Evolutionary conservation across 2,797 vertebrate genomes (phyloP), one percentile per base, ranked within the genome.

Genomic region (Amblyopsis hoosieri): DNA sequence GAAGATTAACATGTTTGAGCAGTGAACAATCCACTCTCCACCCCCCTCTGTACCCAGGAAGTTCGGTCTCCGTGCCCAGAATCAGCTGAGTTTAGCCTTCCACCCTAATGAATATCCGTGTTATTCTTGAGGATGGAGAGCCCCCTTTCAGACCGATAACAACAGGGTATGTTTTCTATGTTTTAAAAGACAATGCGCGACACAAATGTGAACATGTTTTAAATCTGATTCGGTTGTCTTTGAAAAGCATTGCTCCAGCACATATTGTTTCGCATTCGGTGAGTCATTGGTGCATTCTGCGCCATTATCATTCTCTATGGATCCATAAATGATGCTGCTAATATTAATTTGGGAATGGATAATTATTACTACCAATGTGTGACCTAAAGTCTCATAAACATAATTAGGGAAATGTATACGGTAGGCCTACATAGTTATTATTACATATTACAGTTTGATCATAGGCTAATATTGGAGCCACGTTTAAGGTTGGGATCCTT

Each of bases 201-300:
- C 19, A 54, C 17, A 3, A 2, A 56, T 54, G 23, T 10, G 49
- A 1, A 31, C 29, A 51, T 45, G 6, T 52, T n/a, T 4, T 17
- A 12, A 14, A n/a, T 58, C 49, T 14, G 42, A n/a, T 19, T 57
- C 29, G 8, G 53, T 23, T 48, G 46, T 46, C 17, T 74, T 23
- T 71, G 62, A 70, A 51, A 14, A 11, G 66, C 45, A 6, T 12
- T 56, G 19, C 14, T 47, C n/a, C 42, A 29, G 54, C 49, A 45
- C 68, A 45, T 66, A 53, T 61, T 58, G 64, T 82, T 78, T 80
- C 71, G 52, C 80, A 66, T 64, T 76, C 71, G 88, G 92, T 92
- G 90, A 93, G 92, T 93, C 90, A 89, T 54, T 82, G 70, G 81
- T 87, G 80, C 83, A 84, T 79, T 83, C 85, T 79, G 71, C 70